These are phyloP conservation scores for Protosalanx chinensis DNA, from an alignment of 2,797 vertebrate genomes.

Conservation along the genomic window DNA sequence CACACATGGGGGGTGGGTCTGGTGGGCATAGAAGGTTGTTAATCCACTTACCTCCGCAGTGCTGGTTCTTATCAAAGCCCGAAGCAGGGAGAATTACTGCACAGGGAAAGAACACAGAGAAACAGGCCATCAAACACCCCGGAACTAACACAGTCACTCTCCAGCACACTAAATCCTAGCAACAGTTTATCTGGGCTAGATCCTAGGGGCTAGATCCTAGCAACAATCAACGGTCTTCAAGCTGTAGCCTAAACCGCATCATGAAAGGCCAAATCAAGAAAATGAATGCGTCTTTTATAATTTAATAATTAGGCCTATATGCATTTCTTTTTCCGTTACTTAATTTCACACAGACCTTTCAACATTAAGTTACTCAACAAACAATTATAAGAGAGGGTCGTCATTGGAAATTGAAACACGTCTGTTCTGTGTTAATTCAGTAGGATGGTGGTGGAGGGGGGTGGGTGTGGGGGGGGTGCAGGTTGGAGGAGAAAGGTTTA, in stretches of 20 bases:
- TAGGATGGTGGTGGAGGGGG: background rate
- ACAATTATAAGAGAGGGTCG: background rate
- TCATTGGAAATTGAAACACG: conserved; percentile 30
- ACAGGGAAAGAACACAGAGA: conserved; percentile 65
- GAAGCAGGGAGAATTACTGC: conserved; percentile 95
- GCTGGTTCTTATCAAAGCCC: conserved; percentile 86
- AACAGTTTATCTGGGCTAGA: background rate
- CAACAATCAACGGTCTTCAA: too few relatives aligned
- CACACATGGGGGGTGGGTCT: background rate
- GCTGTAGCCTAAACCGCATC: too few relatives aligned
- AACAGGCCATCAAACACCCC: conserved; percentile 26
- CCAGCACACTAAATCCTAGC: conserved; percentile 18
- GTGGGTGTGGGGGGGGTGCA: background rate
- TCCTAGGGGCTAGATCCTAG: too few relatives aligned
- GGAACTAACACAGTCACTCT: conserved; percentile 30
- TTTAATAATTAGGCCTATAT: too few relatives aligned
- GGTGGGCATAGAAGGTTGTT: conserved; percentile 36
- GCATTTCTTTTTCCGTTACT: too few relatives aligned
- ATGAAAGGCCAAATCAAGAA: background rate
- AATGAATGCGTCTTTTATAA: background rate
- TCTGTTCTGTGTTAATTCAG: conserved; percentile 14
- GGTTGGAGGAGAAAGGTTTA: conserved; percentile 29
- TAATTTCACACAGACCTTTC: background rate
- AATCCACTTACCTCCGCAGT: conserved; percentile 88
- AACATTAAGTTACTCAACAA: background rate